A percentile compares a stretch with the other conserved stretches of the same genome.
Conservation (phyloP, 2,797 vertebrate genomes). For the Silurus lanzhouensis region DNA sequence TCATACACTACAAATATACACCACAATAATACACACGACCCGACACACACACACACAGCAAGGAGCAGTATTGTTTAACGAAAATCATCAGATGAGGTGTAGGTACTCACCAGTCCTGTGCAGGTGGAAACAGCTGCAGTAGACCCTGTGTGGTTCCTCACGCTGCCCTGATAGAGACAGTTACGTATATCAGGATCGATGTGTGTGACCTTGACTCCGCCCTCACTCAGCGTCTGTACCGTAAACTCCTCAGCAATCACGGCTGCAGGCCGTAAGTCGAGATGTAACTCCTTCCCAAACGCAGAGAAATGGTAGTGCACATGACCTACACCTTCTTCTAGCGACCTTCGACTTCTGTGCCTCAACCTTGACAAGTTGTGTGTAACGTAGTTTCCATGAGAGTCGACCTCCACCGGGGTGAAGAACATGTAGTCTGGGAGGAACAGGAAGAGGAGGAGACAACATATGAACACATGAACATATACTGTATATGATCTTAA, state of each 20-base stretch:
- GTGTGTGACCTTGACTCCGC: constrained; percentile 75
- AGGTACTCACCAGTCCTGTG: constrained; percentile 87
- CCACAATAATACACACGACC: not conserved
- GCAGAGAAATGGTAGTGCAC: constrained; percentile 90
- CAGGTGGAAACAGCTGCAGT: constrained; percentile 92
- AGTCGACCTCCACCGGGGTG: constrained; percentile 89
- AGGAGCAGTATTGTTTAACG: not conserved
- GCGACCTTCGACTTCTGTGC: constrained; percentile 81
- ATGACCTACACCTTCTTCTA: constrained; percentile 68
- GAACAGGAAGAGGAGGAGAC: not conserved
- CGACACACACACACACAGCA: constrained; percentile 39
- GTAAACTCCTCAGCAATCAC: constrained; percentile 86
- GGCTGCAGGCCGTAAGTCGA: constrained; percentile 84
- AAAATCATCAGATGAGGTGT: not conserved
- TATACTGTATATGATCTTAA: not conserved
- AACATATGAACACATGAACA: not conserved
- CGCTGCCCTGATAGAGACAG: constrained; percentile 96
- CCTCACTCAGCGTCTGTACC: constrained; percentile 83
- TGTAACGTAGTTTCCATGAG: constrained; percentile 81
- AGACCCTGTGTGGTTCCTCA: constrained; percentile 86
- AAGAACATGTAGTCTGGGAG: constrained; percentile 89
- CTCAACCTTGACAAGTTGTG: constrained; percentile 83
- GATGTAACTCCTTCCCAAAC: constrained; percentile 89
- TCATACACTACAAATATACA: not conserved
- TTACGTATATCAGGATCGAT: constrained; percentile 70